A percentile compares a stretch with the other conserved stretches of the same genome.
phyloP scores from a whole-genome alignment of 2,888 invertebrate species.

The Drosophila pseudotakahashii region DNA sequence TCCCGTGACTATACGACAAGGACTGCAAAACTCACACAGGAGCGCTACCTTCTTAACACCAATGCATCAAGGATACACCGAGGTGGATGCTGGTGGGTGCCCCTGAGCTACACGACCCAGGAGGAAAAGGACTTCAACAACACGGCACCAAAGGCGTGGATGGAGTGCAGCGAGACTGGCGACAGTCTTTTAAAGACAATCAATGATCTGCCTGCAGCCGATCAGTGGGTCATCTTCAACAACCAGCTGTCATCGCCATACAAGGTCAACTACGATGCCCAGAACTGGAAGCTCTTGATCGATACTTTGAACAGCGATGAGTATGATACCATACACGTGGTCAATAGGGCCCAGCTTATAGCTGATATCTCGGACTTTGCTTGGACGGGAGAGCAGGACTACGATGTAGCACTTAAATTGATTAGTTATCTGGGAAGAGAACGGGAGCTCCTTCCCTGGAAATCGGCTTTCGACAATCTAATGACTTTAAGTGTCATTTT shows the following conservation, averaged over 20 bases:
- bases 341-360: slow-evolving; percentile 83
- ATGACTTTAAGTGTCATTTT: slow-evolving; percentile 85
- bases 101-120: slow-evolving; percentile 86
- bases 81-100: slow-evolving; percentile 87
- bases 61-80: slow-evolving; percentile 58
- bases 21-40: slow-evolving; percentile 86
- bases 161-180: slow-evolving; percentile 83
- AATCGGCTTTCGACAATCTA: slow-evolving; percentile 80
- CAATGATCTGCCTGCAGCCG: slow-evolving; percentile 82
- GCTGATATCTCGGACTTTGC: slow-evolving; percentile 90
- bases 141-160: slow-evolving; percentile 86
- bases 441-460: slow-evolving; percentile 85
- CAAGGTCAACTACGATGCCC: slow-evolving; percentile 90
- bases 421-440: slow-evolving; percentile 85
- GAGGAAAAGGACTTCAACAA: slow-evolving; percentile 84
- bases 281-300: slow-evolving; percentile 89
- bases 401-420: slow-evolving; percentile 87
- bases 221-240: slow-evolving; percentile 90
- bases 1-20: slow-evolving; percentile 86
- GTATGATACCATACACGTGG: slow-evolving; percentile 86
- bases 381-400: slow-evolving; percentile 88
- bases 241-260: slow-evolving; percentile 89
- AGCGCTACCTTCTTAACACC: slow-evolving; percentile 83
- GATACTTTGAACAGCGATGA: slow-evolving; percentile 86
- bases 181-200: slow-evolving; percentile 67